Conservation (phyloP, 2,797 vertebrate genomes). For the Paramormyrops hopkinsi region DNA sequence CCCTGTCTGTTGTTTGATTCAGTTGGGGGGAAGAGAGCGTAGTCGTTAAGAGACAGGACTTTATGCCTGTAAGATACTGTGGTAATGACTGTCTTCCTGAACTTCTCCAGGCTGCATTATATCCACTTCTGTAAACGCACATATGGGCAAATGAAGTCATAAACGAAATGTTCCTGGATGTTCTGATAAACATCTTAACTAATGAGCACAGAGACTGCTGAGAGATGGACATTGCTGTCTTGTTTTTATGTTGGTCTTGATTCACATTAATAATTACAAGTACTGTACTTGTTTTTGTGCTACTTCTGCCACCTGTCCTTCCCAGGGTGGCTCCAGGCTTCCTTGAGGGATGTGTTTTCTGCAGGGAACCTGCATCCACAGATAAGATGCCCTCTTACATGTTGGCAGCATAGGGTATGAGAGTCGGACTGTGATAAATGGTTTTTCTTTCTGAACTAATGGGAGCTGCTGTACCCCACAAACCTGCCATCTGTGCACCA, state of each 20-base stretch:
- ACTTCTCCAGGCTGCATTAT: neutral
- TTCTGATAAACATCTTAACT: neutral
- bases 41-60: neutral
- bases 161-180: neutral
- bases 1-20: neutral
- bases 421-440: neutral
- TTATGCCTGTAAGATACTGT: neutral
- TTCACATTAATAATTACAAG: neutral
- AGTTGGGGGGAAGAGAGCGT: neutral
- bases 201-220: neutral
- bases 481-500: neutral
- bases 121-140: neutral
- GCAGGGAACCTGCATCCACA: neutral
- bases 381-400: neutral
- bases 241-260: neutral
- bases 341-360: neutral
- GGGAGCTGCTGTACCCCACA: neutral
- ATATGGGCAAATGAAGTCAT: neutral
- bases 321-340: neutral
- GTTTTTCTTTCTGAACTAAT: neutral
- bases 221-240: neutral
- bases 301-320: neutral
- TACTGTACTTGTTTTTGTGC: neutral
- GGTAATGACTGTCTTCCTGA: neutral
- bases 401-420: neutral